These are phyloP conservation scores for Ditylenchus weischeri DNA, from an alignment of 2,888 invertebrate genomes.

Conservation along the genomic window DNA sequence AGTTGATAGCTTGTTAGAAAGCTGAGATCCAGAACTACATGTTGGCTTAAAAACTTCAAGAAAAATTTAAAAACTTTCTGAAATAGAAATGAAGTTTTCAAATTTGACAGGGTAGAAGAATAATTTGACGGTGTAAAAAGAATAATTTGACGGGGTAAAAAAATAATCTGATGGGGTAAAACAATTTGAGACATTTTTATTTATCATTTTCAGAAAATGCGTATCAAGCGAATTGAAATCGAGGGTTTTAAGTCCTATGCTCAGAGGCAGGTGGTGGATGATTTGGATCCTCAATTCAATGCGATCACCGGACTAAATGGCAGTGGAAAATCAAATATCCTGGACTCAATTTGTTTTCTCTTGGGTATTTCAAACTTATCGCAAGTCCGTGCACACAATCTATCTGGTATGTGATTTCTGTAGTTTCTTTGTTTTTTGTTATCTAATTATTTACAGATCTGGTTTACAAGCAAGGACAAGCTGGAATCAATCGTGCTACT, in stretches of 20 bases:
- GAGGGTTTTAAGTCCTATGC: constrained; percentile 99
- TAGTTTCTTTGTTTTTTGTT: constrained; percentile 58
- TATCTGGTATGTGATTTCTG: neutral
- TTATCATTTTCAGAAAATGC: constrained; percentile 66
- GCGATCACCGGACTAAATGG: constrained; percentile 97
- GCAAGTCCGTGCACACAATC: constrained; percentile 27
- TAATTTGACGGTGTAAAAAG: no score
- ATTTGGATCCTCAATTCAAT: constrained; percentile 90
- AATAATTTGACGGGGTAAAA: no score
- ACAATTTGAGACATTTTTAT: no score
- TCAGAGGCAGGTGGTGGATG: constrained; percentile 80
- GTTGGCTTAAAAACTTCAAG: no score
- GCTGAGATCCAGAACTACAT: no score
- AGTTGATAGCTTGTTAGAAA: no score
- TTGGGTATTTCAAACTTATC: constrained; percentile 87
- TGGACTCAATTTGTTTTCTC: constrained; percentile 95
- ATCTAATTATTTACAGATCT: constrained; percentile 77
- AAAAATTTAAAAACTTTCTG: no score
- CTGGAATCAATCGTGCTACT: constrained; percentile 88
- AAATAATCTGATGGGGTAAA: no score
- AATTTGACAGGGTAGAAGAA: no score
- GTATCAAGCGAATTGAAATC: constrained; percentile 82
- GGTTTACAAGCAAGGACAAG: constrained; percentile 95
- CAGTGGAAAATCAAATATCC: constrained; percentile 73
- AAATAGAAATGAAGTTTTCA: no score